A percentile compares a stretch with the other conserved stretches of the same genome.
Conservation (phyloP, 2,888 invertebrate species). For the Podotricha telesiphe region DNA sequence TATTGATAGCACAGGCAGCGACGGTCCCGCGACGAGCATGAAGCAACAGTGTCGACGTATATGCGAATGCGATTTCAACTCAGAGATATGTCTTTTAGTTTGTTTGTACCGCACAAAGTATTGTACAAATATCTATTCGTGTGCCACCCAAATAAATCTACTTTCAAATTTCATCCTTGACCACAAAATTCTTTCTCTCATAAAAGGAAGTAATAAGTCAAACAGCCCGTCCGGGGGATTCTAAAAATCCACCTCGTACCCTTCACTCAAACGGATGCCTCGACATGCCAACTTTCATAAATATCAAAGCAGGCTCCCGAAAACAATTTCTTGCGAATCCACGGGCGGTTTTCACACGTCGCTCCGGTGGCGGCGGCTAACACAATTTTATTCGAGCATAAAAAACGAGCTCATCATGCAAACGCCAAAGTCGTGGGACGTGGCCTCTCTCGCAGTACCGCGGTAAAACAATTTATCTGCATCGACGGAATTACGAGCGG, state of each 20-base stretch:
- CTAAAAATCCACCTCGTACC: slow-evolving; percentile 62
- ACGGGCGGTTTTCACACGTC: slow-evolving; percentile 71
- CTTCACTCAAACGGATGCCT: slow-evolving; percentile 70
- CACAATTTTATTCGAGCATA: slow-evolving; percentile 83
- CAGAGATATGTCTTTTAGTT: not conserved
- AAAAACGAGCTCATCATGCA: slow-evolving; percentile 83
- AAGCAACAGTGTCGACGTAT: slow-evolving; percentile 47
- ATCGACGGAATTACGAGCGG: slow-evolving; percentile 82
- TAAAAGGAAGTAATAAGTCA: slow-evolving; percentile 46
- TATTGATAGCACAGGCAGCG: slow-evolving; percentile 64
- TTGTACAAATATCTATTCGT: slow-evolving; percentile 11
- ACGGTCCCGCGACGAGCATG: slow-evolving; percentile 52
- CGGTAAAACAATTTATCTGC: slow-evolving; percentile 84
- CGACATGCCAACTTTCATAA: slow-evolving; percentile 77
- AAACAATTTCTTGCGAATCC: slow-evolving; percentile 77
- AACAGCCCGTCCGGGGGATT: slow-evolving; percentile 54
- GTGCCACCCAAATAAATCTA: not conserved
- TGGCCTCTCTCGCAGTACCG: slow-evolving; percentile 71
- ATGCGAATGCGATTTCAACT: slow-evolving; percentile 24
- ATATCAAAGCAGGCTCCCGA: slow-evolving; percentile 77
- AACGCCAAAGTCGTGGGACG: slow-evolving; percentile 80
- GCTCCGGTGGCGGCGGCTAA: slow-evolving; percentile 70
- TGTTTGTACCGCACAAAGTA: not conserved
- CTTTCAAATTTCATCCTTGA: slow-evolving; percentile 29
- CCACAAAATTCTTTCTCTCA: slow-evolving; percentile 34